Evolutionary conservation across 1,140 invertebrate species (phyloP), one percentile per base, ranked within the genome.

Genomic region (Nebria ingens): DNA sequence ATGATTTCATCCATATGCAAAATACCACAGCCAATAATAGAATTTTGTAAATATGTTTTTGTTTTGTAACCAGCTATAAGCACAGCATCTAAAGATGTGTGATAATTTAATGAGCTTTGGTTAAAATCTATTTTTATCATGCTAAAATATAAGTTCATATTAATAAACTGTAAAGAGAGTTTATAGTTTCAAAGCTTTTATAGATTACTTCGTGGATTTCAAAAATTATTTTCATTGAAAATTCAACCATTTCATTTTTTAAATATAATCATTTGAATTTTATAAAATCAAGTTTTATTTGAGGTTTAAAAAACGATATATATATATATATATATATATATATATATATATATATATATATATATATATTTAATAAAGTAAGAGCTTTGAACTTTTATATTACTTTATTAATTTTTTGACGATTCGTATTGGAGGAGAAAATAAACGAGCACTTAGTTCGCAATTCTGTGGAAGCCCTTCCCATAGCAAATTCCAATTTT

Each of bases 31-130:
- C 13, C 13, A 29, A 4, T 6, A 29, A 29, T 29, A 29, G 25
- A 6, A 6, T 29, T 13, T 4, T 29, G 4, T 29, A 13, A 29
- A 29, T 29, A 29, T 29, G 56, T 50, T 38, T 55, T 59, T 19
- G 66, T 60, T 49, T 61, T 51, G 51, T 61, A 66, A 19, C 83
- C 90, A 65, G 80, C 80, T 20, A 94, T 71, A 58, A 86, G 70
- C 11, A 94, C 81, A 53, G 87, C 89, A 75, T 96, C 91, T 15
- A 94, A 71, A 64, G 91, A 87, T n/a, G 88, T 90, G 61, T 93
- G 93, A 68, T 93, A 93, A 40, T 89, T 80, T 17, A 91, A 74
- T 53, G 80, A 71, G 38, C 75, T 80, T 64, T 91, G 88, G 71
- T 91, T 87, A 62, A 96, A 89, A 69, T 96, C 92, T 53, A 96